A percentile compares a stretch with the other conserved stretches of the same genome.
Evolutionary conservation across 2,113 vertebrate genomes (phyloP).

Genomic region (Salvator merianae): DNA sequence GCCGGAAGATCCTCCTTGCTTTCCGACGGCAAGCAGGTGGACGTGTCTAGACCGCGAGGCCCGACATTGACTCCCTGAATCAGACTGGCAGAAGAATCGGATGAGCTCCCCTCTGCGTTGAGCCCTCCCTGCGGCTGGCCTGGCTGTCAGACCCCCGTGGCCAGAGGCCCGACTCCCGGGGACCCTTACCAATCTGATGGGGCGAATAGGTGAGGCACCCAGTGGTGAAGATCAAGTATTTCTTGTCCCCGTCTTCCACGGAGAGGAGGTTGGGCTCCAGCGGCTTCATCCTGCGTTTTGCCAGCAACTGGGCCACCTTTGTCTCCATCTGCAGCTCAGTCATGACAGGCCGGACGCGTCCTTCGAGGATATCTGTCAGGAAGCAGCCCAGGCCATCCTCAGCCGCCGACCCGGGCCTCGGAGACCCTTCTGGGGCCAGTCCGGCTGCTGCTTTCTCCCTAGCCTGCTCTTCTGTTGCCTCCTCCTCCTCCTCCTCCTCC

Average conservation of each 20-base stretch:
- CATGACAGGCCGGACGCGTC: conserved; percentile 59
- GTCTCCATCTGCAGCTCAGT: conserved; percentile 82
- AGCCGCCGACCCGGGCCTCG: rapidly evolving
- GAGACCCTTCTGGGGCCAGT: conserved; percentile 29
- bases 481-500: conserved; percentile 64
- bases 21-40: no score
- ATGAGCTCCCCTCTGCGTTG: no score
- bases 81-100: no score
- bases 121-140: no score
- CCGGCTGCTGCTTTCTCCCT: background rate
- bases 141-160: no score
- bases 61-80: no score
- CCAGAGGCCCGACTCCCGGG: background rate
- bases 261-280: conserved; percentile 71
- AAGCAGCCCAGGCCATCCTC: conserved; percentile 69
- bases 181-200: conserved; percentile 90
- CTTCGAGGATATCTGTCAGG: conserved; percentile 67
- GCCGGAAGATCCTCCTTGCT: no score
- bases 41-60: no score
- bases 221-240: conserved; percentile 95
- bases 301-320: conserved; percentile 85
- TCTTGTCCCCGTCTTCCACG: conserved; percentile 70
- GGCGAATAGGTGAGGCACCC: conserved; percentile 97
- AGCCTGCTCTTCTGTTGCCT: background rate
- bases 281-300: conserved; percentile 79